A percentile compares a stretch with the other conserved stretches of the same genome.
These are phyloP conservation scores for Manis javanica DNA, from an alignment of 2,797 vertebrate species.

Conservation along the genomic window DNA sequence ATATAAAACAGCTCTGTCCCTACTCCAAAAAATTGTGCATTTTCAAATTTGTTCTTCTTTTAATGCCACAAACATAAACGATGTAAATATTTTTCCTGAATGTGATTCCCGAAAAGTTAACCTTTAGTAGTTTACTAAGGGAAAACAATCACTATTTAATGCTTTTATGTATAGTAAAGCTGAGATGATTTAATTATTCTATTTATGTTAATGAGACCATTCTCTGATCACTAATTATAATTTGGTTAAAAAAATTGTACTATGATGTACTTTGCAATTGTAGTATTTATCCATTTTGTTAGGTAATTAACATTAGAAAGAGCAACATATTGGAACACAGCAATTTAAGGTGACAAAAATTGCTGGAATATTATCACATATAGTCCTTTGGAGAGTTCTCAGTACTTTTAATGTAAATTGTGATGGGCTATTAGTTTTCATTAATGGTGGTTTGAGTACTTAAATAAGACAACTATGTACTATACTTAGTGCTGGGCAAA, in stretches of 20 bases:
- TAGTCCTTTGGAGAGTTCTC: slow-evolving; percentile 86
- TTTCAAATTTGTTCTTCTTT: neutral
- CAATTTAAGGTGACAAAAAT: slow-evolving; percentile 82
- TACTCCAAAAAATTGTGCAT: neutral
- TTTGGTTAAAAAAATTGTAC: slow-evolving; percentile 73
- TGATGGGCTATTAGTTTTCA: slow-evolving; percentile 90
- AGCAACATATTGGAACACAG: slow-evolving; percentile 81
- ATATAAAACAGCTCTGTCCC: neutral
- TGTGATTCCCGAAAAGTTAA: slow-evolving; percentile 44
- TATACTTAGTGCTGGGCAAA: slow-evolving; percentile 87
- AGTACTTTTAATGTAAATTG: slow-evolving; percentile 83
- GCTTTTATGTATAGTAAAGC: slow-evolving; percentile 63
- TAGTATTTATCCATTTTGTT: slow-evolving; percentile 79
- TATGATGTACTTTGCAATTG: slow-evolving; percentile 69
- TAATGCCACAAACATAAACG: neutral
- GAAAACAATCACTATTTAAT: slow-evolving; percentile 51
- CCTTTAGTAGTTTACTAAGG: slow-evolving; percentile 19
- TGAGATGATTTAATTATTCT: slow-evolving; percentile 77
- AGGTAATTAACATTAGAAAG: slow-evolving; percentile 80
- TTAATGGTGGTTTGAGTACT: slow-evolving; percentile 88
- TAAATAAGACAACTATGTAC: slow-evolving; percentile 88
- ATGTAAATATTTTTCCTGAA: neutral
- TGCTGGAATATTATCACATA: slow-evolving; percentile 77
- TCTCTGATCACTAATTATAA: slow-evolving; percentile 78
- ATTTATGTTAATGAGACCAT: slow-evolving; percentile 76